Base-by-base conservation (phyloP, 2,888 invertebrate species). In the Chymomyza amoena region DNA sequence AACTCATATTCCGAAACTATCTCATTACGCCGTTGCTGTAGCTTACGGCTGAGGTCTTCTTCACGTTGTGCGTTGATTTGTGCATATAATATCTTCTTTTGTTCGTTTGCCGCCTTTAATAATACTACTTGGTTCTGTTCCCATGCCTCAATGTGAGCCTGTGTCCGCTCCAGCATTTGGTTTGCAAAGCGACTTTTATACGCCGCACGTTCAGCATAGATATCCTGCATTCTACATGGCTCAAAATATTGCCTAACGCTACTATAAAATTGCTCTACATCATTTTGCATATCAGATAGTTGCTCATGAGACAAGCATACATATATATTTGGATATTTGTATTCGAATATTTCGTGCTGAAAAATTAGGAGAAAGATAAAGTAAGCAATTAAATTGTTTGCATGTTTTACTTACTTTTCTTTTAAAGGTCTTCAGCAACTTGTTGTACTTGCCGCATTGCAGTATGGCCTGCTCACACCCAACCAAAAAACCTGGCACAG, bases 381-480 rank as follows among this genome's bases (percentile, higher is more conserved):
- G 9, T 9, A 32, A 7, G 9, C 9, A 6, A 32, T 32, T 1
- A 6, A 7, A 7, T 63, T 54, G 25, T 25, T 25, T 25, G 25
- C 15, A 62, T 15, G n/a, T 32, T 6, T 54, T 18, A 16, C 93
- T 93, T 90, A 96, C 96, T 90, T 93, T 93, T 6, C 95, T 94
- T 85, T 94, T 94, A 82, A 95, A 96, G 1, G 94, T 91, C 90
- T 94, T 95, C 16, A 96, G 90, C 36, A 96, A 91, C 86, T 95
- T 93, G 79, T 96, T 93, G 13, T 96, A 94, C 90, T 95, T 96
- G 0, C 96, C 96, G 85, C 96, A 96, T 54, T 94, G 92, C 25
- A 96, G 90, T 89, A 96, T 95, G 67, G 93, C 93, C 54, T 94
- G 93, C 2, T 94, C 93, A 39, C 95, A 90, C 36, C 94, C 93